Conservation (phyloP, 2,888 invertebrate species). For the Oxystoma pomonae region DNA sequence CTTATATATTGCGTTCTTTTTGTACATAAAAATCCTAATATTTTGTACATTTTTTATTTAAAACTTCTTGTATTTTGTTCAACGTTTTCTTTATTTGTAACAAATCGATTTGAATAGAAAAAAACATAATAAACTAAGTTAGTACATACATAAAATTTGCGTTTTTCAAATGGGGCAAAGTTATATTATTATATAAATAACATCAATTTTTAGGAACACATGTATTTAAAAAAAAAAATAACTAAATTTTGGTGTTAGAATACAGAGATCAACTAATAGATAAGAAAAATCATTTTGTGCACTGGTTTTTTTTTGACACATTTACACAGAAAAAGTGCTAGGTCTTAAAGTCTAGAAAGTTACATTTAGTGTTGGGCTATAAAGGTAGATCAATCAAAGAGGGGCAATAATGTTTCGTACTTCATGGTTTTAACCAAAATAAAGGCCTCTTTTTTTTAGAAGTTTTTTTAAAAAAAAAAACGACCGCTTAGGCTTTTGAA, state of each 20-base stretch:
- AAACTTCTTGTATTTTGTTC: no score
- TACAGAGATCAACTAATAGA: neutral
- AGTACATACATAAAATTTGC: neutral
- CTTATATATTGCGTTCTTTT: no score
- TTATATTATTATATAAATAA: neutral
- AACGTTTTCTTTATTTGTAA: no score
- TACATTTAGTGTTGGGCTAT: no score
- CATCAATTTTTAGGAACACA: neutral
- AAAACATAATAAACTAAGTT: no score
- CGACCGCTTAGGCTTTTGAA: neutral
- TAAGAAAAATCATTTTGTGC: neutral
- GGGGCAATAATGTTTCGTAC: neutral
- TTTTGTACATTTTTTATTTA: no score
- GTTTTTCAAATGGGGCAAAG: neutral
- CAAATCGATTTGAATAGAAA: no score
- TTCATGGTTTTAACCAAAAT: neutral
- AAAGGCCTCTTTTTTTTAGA: neutral
- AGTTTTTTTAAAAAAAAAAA: neutral
- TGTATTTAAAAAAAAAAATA: neutral
- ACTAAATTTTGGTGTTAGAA: neutral
- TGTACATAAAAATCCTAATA: no score
- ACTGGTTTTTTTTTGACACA: neutral
- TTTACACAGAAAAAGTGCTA: no score
- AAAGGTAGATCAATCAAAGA: no score
- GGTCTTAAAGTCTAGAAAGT: no score